These are phyloP conservation scores for Numida meleagris DNA, from an alignment of 2,113 vertebrate genomes.

Conservation along the genomic window DNA sequence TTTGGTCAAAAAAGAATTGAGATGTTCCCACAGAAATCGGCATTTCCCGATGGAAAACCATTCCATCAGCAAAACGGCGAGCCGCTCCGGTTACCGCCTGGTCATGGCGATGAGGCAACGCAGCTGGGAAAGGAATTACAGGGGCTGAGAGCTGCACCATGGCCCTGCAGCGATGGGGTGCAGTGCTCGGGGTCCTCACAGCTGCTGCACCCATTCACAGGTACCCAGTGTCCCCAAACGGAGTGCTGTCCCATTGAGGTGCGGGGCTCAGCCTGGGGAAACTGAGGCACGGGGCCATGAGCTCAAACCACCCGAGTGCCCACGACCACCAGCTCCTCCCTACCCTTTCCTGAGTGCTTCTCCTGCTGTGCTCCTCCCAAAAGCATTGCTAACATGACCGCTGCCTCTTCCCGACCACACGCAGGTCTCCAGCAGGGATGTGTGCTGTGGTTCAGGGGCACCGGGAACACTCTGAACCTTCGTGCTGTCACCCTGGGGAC, in stretches of 20 bases:
- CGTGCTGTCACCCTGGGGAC: not conserved
- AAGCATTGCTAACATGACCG: not conserved
- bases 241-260: fast-evolving
- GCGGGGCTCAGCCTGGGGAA: not conserved
- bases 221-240: too few relatives aligned
- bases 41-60: constrained; percentile 58
- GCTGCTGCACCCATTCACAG: not conserved
- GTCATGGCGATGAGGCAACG: constrained; percentile 57
- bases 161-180: not conserved
- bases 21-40: constrained; percentile 66
- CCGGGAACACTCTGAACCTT: not conserved
- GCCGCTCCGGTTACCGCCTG: constrained; percentile 62
- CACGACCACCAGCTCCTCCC: not conserved
- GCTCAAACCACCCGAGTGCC: not conserved
- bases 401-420: not conserved
- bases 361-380: fast-evolving
- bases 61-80: constrained; percentile 53
- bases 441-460: not conserved
- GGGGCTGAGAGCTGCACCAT: not conserved
- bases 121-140: constrained; percentile 71
- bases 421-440: not conserved
- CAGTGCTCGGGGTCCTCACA: not conserved
- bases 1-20: constrained; percentile 29
- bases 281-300: not conserved
- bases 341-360: not conserved